Evolutionary conservation across 1,140 invertebrate genomes (phyloP).

Genomic region (Drosophila sulfurigaster): DNA sequence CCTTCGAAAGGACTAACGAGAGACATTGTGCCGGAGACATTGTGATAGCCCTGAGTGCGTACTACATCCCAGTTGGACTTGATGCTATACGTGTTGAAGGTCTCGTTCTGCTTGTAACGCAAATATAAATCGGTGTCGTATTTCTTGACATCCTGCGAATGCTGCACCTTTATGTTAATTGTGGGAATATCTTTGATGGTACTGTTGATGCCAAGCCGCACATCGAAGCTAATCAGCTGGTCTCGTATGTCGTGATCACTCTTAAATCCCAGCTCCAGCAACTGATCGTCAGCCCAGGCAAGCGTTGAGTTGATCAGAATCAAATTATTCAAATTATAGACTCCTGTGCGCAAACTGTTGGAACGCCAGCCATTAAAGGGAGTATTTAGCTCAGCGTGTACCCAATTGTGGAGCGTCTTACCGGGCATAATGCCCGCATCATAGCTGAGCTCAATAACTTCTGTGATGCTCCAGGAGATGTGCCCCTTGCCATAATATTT

Average conservation of each 20-base stretch:
- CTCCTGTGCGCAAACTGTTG: constrained; percentile 87
- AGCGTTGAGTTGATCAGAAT: constrained; percentile 81
- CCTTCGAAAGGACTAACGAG: constrained; percentile 87
- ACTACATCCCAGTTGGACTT: constrained; percentile 87
- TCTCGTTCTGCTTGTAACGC: constrained; percentile 74
- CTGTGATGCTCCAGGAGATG: constrained; percentile 87
- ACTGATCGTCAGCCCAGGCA: constrained; percentile 87
- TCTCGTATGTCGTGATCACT: constrained; percentile 84
- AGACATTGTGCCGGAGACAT: constrained; percentile 87
- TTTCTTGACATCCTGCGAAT: constrained; percentile 85
- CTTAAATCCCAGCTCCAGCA: constrained; percentile 86
- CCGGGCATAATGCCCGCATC: constrained; percentile 77
- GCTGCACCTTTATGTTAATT: constrained; percentile 86
- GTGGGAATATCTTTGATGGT: constrained; percentile 87
- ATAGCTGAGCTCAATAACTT: constrained; percentile 86
- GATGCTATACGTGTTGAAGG: constrained; percentile 85
- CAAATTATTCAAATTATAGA: constrained; percentile 74
- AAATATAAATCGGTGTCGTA: constrained; percentile 86
- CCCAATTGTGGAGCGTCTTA: constrained; percentile 85
- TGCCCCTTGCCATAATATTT: constrained; percentile 85
- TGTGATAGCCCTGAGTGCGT: constrained; percentile 82
- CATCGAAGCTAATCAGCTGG: constrained; percentile 84
- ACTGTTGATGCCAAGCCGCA: constrained; percentile 86
- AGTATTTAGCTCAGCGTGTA: constrained; percentile 87
- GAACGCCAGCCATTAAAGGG: constrained; percentile 91